Base-by-base conservation (phyloP, 2,888 invertebrate genomes). In the Eurois occulta region DNA sequence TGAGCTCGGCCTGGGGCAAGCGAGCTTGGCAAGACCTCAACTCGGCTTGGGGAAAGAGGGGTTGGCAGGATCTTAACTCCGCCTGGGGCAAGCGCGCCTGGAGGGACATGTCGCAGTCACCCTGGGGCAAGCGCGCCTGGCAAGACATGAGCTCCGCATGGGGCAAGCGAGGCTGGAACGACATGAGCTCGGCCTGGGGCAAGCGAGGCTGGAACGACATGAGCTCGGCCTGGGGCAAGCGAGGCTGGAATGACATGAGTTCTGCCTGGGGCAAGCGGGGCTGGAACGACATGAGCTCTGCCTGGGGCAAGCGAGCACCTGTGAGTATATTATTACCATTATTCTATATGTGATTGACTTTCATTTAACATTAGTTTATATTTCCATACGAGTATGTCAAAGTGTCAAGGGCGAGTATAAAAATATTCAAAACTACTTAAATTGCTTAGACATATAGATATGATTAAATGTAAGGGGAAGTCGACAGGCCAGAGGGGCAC, bases 131-230 rank as follows among this genome's bases (percentile, higher is more conserved):
- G 89, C 94, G 97, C 21, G 97, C 95, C 28, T 97, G 97, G 97
- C 95, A 95, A 75, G 97, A 97, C 89, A 91, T 97, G 80, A 97
- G 97, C 90, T 92, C 96, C 5, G 95, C 97, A 8, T 97, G 97
- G 97, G 97, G 97, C 70, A 97, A 97, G 89, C 94, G 97, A 0
- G 97, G 95, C 65, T 97, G 97, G 97, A 96, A 95, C 74, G 97
- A 97, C 89, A 91, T 97, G 80, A 97, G 97, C 90, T 92, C 96
- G 5, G 95, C 97, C 7, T 97, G 97, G 97, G 97, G 97, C 70
- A 97, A 97, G 89, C 94, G 97, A 0, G 97, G 95, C 65, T 97
- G 97, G 97, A 96, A 97, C 86, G 96, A 96, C 78, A 91, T 97
- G 81, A 94, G 95, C 85, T 91, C 94, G 0, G 95, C 96, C 55